Conservation (phyloP, 1,140 invertebrate species). For the Reticulitermes speratus region DNA sequence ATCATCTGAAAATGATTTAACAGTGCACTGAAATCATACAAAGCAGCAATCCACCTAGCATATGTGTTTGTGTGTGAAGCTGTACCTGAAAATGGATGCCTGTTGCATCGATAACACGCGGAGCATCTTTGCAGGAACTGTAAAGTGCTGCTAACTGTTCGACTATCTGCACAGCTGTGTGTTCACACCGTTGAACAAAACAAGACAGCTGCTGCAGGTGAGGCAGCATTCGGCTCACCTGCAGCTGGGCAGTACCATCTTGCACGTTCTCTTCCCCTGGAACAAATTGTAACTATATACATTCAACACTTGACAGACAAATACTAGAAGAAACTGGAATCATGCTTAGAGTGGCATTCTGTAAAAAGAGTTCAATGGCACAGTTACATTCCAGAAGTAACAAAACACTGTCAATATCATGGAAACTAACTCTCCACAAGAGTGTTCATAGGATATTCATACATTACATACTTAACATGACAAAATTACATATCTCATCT, state of each 20-base stretch:
- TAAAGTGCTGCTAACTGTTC: slow-evolving; percentile 65
- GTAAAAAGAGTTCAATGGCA: no score
- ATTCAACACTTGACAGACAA: not conserved
- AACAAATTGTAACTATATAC: not conserved
- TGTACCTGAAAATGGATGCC: slow-evolving; percentile 52
- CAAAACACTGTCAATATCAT: no score
- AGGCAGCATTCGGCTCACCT: slow-evolving; percentile 53
- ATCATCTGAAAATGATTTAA: no score
- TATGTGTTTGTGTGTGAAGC: not conserved
- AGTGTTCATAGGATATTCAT: no score
- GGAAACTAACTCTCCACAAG: no score
- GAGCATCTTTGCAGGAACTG: slow-evolving; percentile 43
- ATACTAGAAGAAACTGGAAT: no score
- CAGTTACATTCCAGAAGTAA: no score
- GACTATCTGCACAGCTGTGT: slow-evolving; percentile 63
- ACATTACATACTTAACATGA: no score
- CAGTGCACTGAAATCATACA: no score
- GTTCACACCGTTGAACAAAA: slow-evolving; percentile 65
- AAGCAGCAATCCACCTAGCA: no score
- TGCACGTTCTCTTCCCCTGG: slow-evolving; percentile 40
- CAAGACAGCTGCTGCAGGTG: slow-evolving; percentile 62
- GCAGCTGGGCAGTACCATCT: slow-evolving; percentile 52
- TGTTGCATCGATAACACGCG: slow-evolving; percentile 48
- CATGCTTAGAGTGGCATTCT: no score
- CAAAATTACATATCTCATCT: no score